Evolutionary conservation across 2,888 invertebrate genomes (phyloP).

Genomic region (Drosophila mercatorum): DNA sequence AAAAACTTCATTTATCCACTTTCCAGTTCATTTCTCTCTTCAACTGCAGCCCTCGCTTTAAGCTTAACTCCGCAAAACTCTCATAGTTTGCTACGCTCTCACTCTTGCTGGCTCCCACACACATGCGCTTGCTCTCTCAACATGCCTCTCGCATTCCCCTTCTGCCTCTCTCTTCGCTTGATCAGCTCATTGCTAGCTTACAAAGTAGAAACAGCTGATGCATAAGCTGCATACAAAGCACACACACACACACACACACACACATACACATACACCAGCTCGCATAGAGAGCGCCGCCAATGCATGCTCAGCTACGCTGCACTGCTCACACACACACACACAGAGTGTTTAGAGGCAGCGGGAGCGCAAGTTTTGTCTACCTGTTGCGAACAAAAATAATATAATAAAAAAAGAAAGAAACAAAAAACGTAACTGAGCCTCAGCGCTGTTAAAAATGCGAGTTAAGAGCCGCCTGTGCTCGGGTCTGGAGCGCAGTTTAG

Average conservation of each 20-base stretch:
- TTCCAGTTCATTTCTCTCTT: neutral
- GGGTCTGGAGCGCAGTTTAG: constrained; percentile 79
- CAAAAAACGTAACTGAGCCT: constrained; percentile 5
- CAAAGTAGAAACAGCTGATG: constrained; percentile 53
- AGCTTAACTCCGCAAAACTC: constrained; percentile 12
- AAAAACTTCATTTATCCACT: neutral
- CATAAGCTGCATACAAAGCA: constrained; percentile 26
- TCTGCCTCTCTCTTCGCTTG: constrained; percentile 10
- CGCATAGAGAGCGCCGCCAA: constrained; percentile 7
- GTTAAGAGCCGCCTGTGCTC: constrained; percentile 77
- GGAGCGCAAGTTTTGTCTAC: constrained; percentile 43
- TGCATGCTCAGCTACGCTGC: constrained; percentile 22
- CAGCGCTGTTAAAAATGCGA: constrained; percentile 46
- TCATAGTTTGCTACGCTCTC: neutral
- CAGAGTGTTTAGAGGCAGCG: neutral
- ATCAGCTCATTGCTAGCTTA: constrained; percentile 22
- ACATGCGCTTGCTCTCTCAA: neutral
- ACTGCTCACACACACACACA: constrained; percentile 15
- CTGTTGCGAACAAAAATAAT: constrained; percentile 41
- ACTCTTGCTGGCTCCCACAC: constrained; percentile 2
- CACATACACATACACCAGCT: neutral
- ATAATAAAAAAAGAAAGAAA: constrained; percentile 3
- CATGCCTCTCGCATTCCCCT: neutral
- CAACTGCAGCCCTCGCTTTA: constrained; percentile 28
- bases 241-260: constrained; percentile 1